Base-by-base conservation (phyloP, 2,888 invertebrate species). In the Tetropium fuscum region DNA sequence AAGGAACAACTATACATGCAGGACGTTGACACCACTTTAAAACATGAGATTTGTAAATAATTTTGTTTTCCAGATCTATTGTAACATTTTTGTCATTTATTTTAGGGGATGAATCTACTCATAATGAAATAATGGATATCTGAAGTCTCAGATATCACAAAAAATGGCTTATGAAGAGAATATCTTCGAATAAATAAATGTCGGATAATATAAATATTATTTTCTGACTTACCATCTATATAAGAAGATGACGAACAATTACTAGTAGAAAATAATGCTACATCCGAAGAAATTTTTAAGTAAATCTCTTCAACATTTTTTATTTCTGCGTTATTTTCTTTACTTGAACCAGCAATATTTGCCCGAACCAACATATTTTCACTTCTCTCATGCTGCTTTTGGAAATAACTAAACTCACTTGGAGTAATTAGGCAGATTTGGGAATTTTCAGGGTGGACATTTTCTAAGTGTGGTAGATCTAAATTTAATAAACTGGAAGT, bases 401-500 rank as follows among this genome's bases (percentile, higher is more conserved):
- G 48, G 16, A 68, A 63, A 27, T 49, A 47, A 25, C 53, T 63
- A 22, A 62, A 67, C 18, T 73, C 67, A 22, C 63, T 63, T 6
- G 69, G 63, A 2, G 72, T 71, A 38, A 76, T 71, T 4, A 73
- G 22, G 56, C 72, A 76, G 8, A 75, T 71, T 43, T 63, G 64
- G 2, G 74, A 73, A 57, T 74, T 66, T 19, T 71, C 65, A 15
- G 68, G 66, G 47, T 73, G 66, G 1, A 72, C 54, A 27, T 75
- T 72, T 60, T 80, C 78, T 20, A 81, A 61, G 64, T 76, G 73
- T 2, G 77, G 78, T 10, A 78, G 54, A 57, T 74, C 72, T 30
- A 80, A 54, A 45, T 76, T 73, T 40, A 81, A 65, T 13, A 77
- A 41, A 59, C 78, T 79, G 2, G 77, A 68, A 2, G 79, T 78